Evolutionary conservation across 1,140 invertebrate genomes (phyloP).

Genomic region (Drosophila lowei): DNA sequence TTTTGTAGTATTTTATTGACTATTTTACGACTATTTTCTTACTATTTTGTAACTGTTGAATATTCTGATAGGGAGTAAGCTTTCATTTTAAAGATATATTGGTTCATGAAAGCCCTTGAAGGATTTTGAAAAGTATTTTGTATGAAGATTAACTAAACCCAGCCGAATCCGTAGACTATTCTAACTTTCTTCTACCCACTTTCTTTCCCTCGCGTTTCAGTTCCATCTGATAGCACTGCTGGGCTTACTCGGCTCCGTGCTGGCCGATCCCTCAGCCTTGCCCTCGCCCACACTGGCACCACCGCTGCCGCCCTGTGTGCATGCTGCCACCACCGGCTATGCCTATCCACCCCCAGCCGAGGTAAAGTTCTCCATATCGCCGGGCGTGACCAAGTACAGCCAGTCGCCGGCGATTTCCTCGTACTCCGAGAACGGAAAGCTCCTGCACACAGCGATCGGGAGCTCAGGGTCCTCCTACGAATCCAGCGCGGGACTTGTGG

Average conservation of each 20-base stretch:
- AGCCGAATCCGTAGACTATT: background rate
- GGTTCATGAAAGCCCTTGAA: too few species aligned
- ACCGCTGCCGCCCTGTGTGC: constrained; percentile 62
- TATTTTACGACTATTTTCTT: too few species aligned
- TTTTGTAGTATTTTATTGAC: too few species aligned
- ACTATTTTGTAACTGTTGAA: too few species aligned
- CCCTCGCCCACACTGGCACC: constrained; percentile 59
- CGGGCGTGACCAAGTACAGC: constrained; percentile 64
- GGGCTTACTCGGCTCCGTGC: constrained; percentile 53
- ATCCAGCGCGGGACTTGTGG: constrained; percentile 51
- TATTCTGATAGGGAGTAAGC: too few species aligned
- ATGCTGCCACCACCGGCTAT: constrained; percentile 62
- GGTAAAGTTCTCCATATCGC: constrained; percentile 76
- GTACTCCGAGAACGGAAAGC: constrained; percentile 68
- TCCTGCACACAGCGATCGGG: constrained; percentile 66
- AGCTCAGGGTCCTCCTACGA: constrained; percentile 59
- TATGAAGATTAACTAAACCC: background rate
- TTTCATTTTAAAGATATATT: too few species aligned
- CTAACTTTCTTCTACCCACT: background rate
- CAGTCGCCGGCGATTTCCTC: constrained; percentile 63
- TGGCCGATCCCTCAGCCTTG: constrained; percentile 60
- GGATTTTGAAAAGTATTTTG: too few species aligned
- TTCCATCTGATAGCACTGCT: constrained; percentile 45
- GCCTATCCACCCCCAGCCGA: constrained; percentile 62
- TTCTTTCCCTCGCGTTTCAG: constrained; percentile 16